Conservation (phyloP, 2,888 invertebrate genomes). For the Aplocera efformata region DNA sequence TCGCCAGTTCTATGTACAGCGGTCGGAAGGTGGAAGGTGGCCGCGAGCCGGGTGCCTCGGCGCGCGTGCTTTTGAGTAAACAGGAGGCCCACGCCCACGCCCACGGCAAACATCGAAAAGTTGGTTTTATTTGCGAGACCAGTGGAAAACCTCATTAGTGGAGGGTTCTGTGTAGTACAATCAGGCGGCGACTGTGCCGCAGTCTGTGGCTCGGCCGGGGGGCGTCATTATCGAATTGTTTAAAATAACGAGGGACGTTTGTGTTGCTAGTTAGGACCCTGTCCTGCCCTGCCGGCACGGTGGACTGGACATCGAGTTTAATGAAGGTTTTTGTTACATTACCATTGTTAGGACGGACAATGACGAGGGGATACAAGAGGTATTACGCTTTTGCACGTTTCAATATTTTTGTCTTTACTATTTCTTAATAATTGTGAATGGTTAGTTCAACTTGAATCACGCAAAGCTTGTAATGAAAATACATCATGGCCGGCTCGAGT, state of each 20-base stretch:
- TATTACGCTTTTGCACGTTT: no score
- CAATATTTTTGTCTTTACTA: no score
- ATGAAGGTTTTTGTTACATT: constrained; percentile 20
- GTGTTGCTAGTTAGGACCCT: constrained; percentile 40
- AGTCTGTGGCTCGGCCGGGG: constrained; percentile 33
- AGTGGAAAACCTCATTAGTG: constrained; percentile 63
- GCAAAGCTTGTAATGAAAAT: no score
- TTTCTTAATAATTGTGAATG: no score
- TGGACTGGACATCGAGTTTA: constrained; percentile 17
- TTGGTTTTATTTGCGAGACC: constrained; percentile 49
- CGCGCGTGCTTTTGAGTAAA: constrained; percentile 23
- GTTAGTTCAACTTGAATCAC: no score
- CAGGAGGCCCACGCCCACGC: constrained; percentile 40
- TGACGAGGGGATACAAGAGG: constrained; percentile 8
- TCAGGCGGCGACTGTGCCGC: constrained; percentile 36
- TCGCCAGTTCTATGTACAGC: no score
- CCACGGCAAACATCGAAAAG: constrained; percentile 57
- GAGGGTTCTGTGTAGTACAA: constrained; percentile 58
- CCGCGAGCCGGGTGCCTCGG: constrained; percentile 2
- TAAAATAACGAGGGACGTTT: constrained; percentile 71
- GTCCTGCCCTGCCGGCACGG: constrained; percentile 12
- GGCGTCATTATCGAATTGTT: constrained; percentile 73
- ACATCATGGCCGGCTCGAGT: no score
- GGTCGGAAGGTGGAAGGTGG: no score
- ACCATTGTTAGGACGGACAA: constrained; percentile 13